Evolutionary conservation across 2,797 vertebrate species (phyloP).

Genomic region (Lepidocolaptes lacrymiger): DNA sequence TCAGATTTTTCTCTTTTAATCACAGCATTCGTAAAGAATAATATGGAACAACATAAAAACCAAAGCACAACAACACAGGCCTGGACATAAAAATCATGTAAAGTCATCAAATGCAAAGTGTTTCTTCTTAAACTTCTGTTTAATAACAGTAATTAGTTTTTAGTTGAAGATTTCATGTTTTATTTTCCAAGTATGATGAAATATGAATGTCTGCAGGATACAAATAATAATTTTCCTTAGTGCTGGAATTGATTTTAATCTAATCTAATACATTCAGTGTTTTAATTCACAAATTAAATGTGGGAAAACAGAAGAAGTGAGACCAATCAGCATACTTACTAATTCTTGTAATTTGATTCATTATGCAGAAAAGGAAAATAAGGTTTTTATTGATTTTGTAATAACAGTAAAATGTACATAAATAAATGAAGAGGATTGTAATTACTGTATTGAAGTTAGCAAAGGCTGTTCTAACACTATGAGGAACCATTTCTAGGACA

Average conservation of each 20-base stretch:
- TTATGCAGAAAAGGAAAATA: conserved; percentile 13
- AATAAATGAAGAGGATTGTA: background rate
- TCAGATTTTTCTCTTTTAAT: background rate
- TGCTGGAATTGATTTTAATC: conserved; percentile 1
- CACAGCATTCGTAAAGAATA: background rate
- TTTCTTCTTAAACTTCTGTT: background rate
- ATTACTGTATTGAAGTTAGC: background rate
- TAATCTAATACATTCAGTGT: background rate
- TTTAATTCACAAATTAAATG: background rate
- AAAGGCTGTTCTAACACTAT: background rate
- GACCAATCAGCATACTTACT: background rate
- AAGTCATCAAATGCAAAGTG: background rate
- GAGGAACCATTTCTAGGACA: background rate
- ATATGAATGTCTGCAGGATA: background rate
- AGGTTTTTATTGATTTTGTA: conserved; percentile 25
- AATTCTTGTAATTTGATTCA: background rate
- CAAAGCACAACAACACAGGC: background rate
- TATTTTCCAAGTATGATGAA: background rate
- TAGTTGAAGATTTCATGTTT: background rate
- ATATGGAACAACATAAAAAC: background rate
- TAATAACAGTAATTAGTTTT: background rate
- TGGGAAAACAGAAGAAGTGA: background rate
- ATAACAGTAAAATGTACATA: background rate
- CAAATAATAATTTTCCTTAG: background rate
- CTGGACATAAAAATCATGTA: background rate